Percentiles rank a stretch among this genome's conserved stretches.
Evolutionary conservation across 2,888 invertebrate genomes (phyloP).

Genomic region (Dynastes maya): DNA sequence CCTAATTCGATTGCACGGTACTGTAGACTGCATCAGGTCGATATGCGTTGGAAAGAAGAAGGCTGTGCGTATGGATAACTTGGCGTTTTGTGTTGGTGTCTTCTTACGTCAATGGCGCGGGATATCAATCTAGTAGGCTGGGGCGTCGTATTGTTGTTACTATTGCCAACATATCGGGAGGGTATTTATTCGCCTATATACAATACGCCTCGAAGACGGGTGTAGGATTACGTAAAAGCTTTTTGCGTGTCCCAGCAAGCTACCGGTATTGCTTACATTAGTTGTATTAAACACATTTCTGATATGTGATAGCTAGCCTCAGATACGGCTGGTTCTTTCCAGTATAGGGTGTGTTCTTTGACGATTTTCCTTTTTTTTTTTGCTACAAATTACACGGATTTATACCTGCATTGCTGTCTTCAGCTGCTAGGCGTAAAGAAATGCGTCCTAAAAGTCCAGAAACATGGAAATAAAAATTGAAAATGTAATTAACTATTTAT

Average conservation of each 20-base stretch:
- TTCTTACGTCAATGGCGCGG: not conserved
- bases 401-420: not conserved
- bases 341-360: not conserved
- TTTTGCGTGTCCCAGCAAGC: not conserved
- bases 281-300: slow-evolving; percentile 15
- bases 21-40: not conserved
- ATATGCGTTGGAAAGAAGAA: not conserved
- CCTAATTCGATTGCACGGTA: no score
- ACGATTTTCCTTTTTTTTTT: not conserved
- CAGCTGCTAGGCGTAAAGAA: not conserved
- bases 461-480: no score
- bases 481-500: no score
- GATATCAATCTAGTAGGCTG: slow-evolving; percentile 4
- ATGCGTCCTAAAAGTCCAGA: no score
- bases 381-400: not conserved
- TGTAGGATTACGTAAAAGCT: slow-evolving; percentile 24
- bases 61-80: not conserved
- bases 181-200: slow-evolving; percentile 9
- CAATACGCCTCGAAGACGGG: slow-evolving; percentile 21
- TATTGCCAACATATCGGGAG: slow-evolving; percentile 11
- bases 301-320: slow-evolving; percentile 18
- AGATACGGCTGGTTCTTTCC: not conserved
- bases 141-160: slow-evolving; percentile 7
- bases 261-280: slow-evolving; percentile 19
- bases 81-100: not conserved